Conservation (phyloP, 2,888 invertebrate species). For the Hemicrepidius hirtus region DNA sequence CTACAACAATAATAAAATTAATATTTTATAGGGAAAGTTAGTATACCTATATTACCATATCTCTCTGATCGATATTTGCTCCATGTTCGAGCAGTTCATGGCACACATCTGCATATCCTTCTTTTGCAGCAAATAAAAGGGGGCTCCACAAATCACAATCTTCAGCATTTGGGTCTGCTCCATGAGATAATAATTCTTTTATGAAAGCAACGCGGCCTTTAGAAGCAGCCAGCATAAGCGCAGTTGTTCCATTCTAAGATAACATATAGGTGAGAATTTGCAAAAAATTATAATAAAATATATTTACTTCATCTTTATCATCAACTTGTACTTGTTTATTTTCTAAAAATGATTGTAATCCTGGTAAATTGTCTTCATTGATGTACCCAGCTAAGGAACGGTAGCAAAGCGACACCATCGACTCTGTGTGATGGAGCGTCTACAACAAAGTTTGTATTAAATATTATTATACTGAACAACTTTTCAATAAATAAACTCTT, state of each 20-base stretch:
- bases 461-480: background rate
- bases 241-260: conserved; percentile 91
- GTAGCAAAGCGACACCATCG: conserved; percentile 93
- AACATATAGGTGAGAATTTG: background rate
- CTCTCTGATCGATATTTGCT: conserved; percentile 86
- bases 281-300: no score
- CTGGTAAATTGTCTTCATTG: conserved; percentile 86
- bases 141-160: conserved; percentile 97
- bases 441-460: conserved; percentile 70
- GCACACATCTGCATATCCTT: conserved; percentile 89
- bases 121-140: conserved; percentile 91
- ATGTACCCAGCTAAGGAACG: conserved; percentile 87
- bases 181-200: conserved; percentile 88
- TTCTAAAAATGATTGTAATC: conserved; percentile 87
- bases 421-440: conserved; percentile 92
- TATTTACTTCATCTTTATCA: conserved; percentile 88
- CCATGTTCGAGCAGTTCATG: conserved; percentile 89
- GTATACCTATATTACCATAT: conserved; percentile 63
- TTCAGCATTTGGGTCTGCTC: conserved; percentile 93
- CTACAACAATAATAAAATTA: conserved; percentile 71
- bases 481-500: background rate
- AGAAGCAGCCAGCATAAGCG: conserved; percentile 93
- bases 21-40: background rate
- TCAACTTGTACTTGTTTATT: conserved; percentile 89
- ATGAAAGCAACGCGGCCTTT: conserved; percentile 90